Percentiles rank a stretch among this genome's conserved stretches.
Evolutionary conservation across 2,113 vertebrate species (phyloP).

Genomic region (Myodes glareolus): DNA sequence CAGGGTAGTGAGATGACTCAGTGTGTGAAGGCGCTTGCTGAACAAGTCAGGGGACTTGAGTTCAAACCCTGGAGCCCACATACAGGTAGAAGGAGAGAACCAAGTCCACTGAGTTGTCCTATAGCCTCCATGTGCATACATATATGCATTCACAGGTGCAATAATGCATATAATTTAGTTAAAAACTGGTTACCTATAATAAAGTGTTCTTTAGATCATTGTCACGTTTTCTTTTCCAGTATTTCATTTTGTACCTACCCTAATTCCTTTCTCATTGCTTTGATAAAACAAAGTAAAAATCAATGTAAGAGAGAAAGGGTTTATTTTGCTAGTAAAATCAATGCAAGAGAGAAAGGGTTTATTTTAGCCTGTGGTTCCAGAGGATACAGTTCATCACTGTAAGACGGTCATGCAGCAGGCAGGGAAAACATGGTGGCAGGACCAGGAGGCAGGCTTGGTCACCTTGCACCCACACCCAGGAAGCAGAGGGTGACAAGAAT

Average conservation of each 20-base stretch:
- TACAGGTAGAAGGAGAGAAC: neutral
- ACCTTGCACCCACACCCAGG: neutral
- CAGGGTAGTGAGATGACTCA: too few species aligned
- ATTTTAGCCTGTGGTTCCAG: neutral
- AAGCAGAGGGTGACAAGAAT: neutral
- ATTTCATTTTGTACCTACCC: conserved; percentile 7
- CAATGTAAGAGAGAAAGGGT: too few species aligned
- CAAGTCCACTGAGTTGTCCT: too few species aligned
- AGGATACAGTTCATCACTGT: too few species aligned
- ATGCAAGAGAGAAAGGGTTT: neutral
- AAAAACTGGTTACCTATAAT: neutral
- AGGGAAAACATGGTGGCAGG: neutral
- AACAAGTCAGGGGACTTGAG: neutral
- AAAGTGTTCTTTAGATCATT: neutral
- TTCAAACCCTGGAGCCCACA: neutral
- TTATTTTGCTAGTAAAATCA: neutral
- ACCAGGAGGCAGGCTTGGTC: neutral
- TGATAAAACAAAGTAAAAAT: neutral
- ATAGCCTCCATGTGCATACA: neutral
- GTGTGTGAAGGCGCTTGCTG: neutral
- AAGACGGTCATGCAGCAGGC: neutral
- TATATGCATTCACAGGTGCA: neutral
- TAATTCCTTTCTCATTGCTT: neutral
- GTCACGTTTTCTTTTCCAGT: conserved; percentile 1
- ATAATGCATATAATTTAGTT: too few species aligned